phyloP scores from a whole-genome alignment of 2,797 vertebrate genomes.

The Danionella dracula region DNA sequence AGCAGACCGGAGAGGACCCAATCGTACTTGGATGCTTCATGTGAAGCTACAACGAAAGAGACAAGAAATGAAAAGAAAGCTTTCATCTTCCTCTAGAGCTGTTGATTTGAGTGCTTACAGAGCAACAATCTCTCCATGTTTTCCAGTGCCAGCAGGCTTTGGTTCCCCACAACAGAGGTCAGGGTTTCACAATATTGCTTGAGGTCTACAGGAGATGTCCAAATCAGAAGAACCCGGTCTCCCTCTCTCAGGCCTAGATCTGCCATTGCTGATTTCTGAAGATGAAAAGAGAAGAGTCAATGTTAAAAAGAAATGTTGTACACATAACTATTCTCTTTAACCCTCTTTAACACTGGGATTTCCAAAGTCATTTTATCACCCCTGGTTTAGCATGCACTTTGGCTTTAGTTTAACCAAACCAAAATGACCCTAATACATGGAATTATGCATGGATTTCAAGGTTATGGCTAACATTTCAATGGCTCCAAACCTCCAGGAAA shows the following conservation, averaged over 20 bases:
- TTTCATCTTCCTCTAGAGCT: too few relatives aligned
- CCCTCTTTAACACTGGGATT: too few relatives aligned
- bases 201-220: constrained; percentile 63
- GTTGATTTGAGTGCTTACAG: constrained; percentile 66
- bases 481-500: too few relatives aligned
- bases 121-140: constrained; percentile 75
- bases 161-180: constrained; percentile 58
- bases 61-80: background rate
- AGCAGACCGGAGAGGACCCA: constrained; percentile 78
- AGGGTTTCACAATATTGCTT: constrained; percentile 69
- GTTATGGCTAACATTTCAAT: too few relatives aligned
- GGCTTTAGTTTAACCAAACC: too few relatives aligned
- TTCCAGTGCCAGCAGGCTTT: constrained; percentile 73
- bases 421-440: too few relatives aligned
- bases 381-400: too few relatives aligned
- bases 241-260: constrained; percentile 70
- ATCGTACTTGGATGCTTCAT: constrained; percentile 76
- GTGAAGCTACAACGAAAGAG: constrained; percentile 68
- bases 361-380: too few relatives aligned
- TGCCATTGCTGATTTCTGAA: constrained; percentile 64
- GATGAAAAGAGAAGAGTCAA: background rate
- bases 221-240: constrained; percentile 77
- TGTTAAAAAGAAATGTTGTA: too few relatives aligned
- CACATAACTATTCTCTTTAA: too few relatives aligned
- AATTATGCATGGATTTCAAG: too few relatives aligned